Evolutionary conservation across 2,888 invertebrate genomes (phyloP).

Genomic region (Loripinus fragilis): DNA sequence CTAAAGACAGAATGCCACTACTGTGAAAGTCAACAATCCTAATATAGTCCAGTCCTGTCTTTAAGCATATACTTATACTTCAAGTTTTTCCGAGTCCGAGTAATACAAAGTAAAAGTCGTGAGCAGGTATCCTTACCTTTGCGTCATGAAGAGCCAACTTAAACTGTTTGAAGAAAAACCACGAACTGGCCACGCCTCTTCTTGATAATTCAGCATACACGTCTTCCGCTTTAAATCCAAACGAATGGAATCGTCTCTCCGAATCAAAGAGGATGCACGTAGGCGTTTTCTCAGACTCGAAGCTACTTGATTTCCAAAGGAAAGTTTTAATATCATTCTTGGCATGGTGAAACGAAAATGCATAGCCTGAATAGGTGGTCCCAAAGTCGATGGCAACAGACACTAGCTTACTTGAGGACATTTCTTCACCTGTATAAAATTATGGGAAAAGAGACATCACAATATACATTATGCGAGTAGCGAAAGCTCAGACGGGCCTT

Average conservation of each 20-base stretch:
- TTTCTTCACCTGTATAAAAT: too few relatives aligned
- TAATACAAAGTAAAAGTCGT: too few relatives aligned
- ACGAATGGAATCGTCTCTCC: not conserved
- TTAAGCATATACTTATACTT: too few relatives aligned
- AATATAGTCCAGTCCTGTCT: too few relatives aligned
- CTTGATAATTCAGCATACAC: not conserved
- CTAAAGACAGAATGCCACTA: too few relatives aligned
- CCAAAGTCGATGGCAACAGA: conserved; percentile 5
- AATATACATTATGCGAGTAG: too few relatives aligned
- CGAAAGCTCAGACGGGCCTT: too few relatives aligned
- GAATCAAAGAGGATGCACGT: not conserved
- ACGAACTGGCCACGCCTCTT: not conserved
- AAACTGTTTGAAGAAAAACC: conserved; percentile 5
- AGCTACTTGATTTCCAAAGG: not conserved
- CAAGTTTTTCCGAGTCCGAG: too few relatives aligned
- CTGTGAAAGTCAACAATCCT: too few relatives aligned
- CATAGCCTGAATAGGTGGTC: not conserved
- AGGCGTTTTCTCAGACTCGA: not conserved
- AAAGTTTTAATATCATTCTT: not conserved
- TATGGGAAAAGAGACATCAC: too few relatives aligned
- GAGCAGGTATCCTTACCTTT: too few relatives aligned
- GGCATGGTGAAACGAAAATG: not conserved
- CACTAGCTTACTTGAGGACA: not conserved
- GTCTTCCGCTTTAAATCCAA: not conserved
- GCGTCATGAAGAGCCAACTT: not conserved